A percentile compares a stretch with the other conserved stretches of the same genome.
Conservation (phyloP, 1,140 invertebrate genomes). For the Dolichoris vasculosae region DNA sequence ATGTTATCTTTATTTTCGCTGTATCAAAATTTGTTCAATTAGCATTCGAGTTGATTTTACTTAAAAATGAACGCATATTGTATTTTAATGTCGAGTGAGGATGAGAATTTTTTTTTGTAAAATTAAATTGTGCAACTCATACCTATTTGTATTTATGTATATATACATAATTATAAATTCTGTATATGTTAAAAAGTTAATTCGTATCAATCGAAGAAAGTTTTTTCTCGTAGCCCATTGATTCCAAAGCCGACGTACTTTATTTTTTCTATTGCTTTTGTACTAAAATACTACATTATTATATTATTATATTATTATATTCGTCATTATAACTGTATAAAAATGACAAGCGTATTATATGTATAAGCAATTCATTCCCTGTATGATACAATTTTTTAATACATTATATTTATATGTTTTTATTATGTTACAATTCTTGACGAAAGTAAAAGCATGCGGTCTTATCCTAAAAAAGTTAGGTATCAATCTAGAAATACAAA, state of each 20-base stretch:
- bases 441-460: too few relatives aligned
- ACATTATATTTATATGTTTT: not conserved
- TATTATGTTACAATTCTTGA: not conserved
- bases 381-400: not conserved
- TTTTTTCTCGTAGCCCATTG: not conserved
- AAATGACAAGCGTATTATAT: not conserved
- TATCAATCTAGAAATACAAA: too few relatives aligned
- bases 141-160: not conserved
- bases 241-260: not conserved
- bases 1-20: too few relatives aligned
- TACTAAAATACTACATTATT: not conserved
- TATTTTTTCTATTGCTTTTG: not conserved
- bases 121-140: not conserved
- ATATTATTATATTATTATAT: not conserved
- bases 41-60: not conserved
- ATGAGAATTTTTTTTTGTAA: not conserved
- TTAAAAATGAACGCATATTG: constrained; percentile 34
- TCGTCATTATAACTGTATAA: not conserved
- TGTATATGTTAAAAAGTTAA: not conserved
- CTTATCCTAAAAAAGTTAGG: too few relatives aligned
- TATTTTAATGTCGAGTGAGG: not conserved
- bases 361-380: not conserved
- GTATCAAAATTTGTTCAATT: constrained; percentile 34
- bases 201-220: constrained; percentile 5
- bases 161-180: constrained; percentile 3